Evolutionary conservation across 2,113 vertebrate genomes (phyloP).

Genomic region (Ondatra zibethicus): DNA sequence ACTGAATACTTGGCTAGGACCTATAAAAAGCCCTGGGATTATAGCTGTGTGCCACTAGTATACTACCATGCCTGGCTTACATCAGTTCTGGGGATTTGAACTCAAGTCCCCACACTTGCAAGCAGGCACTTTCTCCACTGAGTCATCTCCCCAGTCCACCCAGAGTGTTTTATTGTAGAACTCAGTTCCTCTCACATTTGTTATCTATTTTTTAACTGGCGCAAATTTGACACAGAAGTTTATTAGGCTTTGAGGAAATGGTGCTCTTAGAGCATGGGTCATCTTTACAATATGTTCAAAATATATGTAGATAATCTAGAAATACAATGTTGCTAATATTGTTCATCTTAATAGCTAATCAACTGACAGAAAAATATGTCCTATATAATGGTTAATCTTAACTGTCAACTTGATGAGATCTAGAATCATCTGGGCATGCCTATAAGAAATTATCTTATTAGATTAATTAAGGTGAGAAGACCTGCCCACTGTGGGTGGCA

Average conservation of each 20-base stretch:
- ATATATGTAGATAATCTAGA: not conserved
- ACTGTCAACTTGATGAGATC: not conserved
- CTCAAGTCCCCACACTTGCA: not conserved
- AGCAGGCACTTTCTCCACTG: not conserved
- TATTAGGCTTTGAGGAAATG: constrained; percentile 15
- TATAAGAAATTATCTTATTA: not conserved
- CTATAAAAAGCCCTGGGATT: not conserved
- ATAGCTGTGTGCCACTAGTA: not conserved
- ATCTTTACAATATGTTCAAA: constrained; percentile 1
- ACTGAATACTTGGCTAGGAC: not conserved
- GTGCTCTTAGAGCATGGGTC: not conserved
- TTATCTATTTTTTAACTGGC: constrained; percentile 27
- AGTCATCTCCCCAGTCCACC: not conserved
- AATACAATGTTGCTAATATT: not conserved
- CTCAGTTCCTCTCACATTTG: not conserved
- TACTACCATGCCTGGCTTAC: not conserved
- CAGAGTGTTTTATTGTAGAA: not conserved
- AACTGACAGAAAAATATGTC: constrained; percentile 21
- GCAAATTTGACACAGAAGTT: not conserved
- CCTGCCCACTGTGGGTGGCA: not conserved
- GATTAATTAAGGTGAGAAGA: not conserved
- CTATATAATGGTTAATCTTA: not conserved
- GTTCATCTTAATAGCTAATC: constrained; percentile 28
- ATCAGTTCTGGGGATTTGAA: not conserved
- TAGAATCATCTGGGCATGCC: not conserved